These are phyloP conservation scores for Danio albolineatus DNA, from an alignment of 2,797 vertebrate genomes.

Conservation along the genomic window DNA sequence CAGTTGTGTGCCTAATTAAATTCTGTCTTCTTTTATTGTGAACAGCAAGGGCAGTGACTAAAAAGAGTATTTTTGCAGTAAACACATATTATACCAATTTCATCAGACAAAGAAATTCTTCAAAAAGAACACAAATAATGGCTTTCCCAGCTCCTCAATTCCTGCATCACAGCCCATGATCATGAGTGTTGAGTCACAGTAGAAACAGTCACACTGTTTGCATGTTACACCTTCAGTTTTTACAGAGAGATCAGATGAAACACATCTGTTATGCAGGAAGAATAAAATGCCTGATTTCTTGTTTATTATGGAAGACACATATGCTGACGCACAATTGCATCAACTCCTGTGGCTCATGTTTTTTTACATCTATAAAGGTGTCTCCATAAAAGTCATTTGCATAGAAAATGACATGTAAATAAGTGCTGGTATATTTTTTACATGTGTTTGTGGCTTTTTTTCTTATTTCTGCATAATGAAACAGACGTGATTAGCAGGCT, in stretches of 20 bases:
- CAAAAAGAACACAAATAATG: no score
- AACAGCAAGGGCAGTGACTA: no score
- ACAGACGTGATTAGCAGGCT: no score
- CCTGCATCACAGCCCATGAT: background rate
- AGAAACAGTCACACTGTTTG: background rate
- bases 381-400: background rate
- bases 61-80: no score
- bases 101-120: no score
- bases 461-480: no score
- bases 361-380: background rate
- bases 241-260: background rate
- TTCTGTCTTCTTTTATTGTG: no score
- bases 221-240: background rate
- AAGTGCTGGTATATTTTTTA: background rate
- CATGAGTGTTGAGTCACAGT: background rate
- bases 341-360: background rate
- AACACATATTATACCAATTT: no score
- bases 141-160: no score
- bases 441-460: no score
- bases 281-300: background rate
- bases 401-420: background rate
- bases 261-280: background rate
- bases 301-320: background rate
- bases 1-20: no score
- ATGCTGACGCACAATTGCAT: background rate